These are phyloP conservation scores for Amphipyra berbera DNA, from an alignment of 2,888 invertebrate species.

Conservation along the genomic window DNA sequence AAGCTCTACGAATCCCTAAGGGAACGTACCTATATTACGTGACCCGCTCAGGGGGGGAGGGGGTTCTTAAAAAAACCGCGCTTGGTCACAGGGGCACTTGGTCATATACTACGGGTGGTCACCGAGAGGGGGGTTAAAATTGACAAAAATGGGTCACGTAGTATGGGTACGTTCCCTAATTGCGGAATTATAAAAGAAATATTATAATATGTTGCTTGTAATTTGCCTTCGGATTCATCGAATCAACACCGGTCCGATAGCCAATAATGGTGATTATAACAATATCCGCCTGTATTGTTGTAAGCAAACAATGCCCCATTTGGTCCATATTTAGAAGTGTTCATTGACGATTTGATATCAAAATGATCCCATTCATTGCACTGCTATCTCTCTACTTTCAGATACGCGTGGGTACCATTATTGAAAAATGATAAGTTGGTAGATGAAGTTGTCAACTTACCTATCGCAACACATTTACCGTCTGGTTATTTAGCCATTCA, in stretches of 20 bases:
- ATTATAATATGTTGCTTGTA: background rate
- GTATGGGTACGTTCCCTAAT: too few species aligned
- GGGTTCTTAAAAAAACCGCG: too few species aligned
- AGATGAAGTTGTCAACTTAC: conserved; percentile 94
- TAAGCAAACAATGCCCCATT: conserved; percentile 33
- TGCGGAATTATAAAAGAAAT: too few species aligned
- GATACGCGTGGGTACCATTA: conserved; percentile 97
- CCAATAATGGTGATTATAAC: background rate
- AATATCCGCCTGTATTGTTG: conserved; percentile 36
- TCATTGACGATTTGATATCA: too few species aligned
- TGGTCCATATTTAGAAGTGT: background rate
- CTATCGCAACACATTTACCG: conserved; percentile 97
- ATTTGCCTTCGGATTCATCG: background rate
- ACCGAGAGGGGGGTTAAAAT: too few species aligned
- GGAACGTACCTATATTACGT: too few species aligned
- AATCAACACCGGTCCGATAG: background rate
- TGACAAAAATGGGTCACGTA: too few species aligned
- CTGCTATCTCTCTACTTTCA: conserved; percentile 57
- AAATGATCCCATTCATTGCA: background rate
- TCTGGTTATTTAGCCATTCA: conserved; percentile 97
- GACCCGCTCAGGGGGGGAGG: too few species aligned
- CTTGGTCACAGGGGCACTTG: too few species aligned
- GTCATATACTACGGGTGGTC: too few species aligned
- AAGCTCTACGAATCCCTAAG: too few species aligned
- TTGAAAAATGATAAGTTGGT: conserved; percentile 95